Conservation (phyloP, 2,113 vertebrate genomes). For the Gila orcuttii region DNA sequence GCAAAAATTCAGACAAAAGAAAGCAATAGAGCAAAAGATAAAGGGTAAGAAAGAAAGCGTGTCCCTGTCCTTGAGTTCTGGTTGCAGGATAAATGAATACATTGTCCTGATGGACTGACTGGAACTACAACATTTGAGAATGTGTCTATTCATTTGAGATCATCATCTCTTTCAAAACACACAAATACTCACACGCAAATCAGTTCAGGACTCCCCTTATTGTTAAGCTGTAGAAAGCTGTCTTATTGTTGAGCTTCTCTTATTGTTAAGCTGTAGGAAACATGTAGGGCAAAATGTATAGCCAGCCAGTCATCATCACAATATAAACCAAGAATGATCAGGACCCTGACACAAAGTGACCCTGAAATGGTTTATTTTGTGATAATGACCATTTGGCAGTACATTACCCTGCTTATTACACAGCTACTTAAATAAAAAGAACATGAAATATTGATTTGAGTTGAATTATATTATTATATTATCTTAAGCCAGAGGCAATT, state of each 20-base stretch:
- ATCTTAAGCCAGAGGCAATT: background rate
- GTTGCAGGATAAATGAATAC: slow-evolving; percentile 44
- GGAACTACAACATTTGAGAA: background rate
- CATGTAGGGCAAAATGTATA: background rate
- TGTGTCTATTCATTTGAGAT: slow-evolving; percentile 5
- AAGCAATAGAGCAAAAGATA: background rate
- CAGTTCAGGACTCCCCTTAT: too few species aligned
- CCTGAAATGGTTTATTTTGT: background rate
- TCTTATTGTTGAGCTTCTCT: background rate
- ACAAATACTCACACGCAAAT: background rate
- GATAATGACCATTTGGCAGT: background rate
- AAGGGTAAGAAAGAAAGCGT: background rate
- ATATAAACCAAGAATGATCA: background rate
- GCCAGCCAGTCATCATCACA: background rate
- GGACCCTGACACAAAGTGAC: background rate
- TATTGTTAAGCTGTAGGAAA: background rate
- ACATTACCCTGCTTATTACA: background rate
- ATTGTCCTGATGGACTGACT: slow-evolving; percentile 5
- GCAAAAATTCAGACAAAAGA: background rate
- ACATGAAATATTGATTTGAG: background rate
- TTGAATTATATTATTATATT: background rate
- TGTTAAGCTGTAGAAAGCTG: too few species aligned
- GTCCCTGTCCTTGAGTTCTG: slow-evolving; percentile 32
- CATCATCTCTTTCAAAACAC: slow-evolving; percentile 23
- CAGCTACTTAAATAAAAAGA: background rate